Conservation (phyloP, 2,888 invertebrate species). For the Polyploca ridens region DNA sequence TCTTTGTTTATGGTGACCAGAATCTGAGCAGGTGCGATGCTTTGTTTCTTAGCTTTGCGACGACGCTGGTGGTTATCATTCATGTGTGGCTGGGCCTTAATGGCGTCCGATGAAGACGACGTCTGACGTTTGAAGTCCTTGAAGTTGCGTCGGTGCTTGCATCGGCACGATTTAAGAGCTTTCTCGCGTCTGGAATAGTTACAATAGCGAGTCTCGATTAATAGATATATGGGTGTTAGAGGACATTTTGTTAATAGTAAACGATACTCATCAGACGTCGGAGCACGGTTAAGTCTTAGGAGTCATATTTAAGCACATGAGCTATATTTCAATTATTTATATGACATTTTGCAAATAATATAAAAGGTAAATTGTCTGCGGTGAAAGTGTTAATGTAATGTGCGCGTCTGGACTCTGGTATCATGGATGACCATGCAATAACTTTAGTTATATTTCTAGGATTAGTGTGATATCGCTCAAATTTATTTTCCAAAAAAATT, state of each 20-base stretch:
- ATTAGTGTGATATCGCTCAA: too few relatives aligned
- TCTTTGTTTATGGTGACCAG: slow-evolving; percentile 45
- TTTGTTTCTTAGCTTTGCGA: slow-evolving; percentile 48
- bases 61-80: slow-evolving; percentile 26
- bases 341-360: too few relatives aligned
- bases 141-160: slow-evolving; percentile 56
- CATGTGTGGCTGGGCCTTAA: slow-evolving; percentile 25
- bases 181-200: slow-evolving; percentile 52
- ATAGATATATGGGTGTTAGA: not conserved
- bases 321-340: too few relatives aligned
- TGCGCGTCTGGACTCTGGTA: too few relatives aligned
- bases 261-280: not conserved
- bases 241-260: not conserved
- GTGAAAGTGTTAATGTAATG: too few relatives aligned
- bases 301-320: not conserved
- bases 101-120: slow-evolving; percentile 69
- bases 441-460: too few relatives aligned
- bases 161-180: slow-evolving; percentile 64
- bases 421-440: too few relatives aligned
- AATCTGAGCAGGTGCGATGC: slow-evolving; percentile 36
- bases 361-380: too few relatives aligned
- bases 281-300: too few relatives aligned
- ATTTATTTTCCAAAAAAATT: too few relatives aligned
- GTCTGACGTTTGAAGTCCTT: slow-evolving; percentile 58
- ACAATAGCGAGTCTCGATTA: not conserved